Percentiles rank a stretch among this genome's conserved stretches.
These are phyloP conservation scores for Quadriops clusia DNA, from an alignment of 2,888 invertebrate species.

Conservation along the genomic window DNA sequence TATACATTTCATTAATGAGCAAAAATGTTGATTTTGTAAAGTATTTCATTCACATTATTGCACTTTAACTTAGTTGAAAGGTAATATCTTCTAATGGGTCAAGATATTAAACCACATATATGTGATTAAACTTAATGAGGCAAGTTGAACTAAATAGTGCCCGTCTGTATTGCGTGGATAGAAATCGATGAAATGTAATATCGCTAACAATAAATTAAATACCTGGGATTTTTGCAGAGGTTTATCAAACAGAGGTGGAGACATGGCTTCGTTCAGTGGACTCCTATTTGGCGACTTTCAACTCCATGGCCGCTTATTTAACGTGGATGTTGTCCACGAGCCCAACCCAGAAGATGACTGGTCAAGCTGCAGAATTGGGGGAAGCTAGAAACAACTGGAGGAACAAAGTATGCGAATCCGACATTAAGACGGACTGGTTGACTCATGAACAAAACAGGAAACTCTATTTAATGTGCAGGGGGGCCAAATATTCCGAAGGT, in stretches of 20 bases:
- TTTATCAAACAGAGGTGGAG: conserved; percentile 23
- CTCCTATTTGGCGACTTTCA: conserved; percentile 22
- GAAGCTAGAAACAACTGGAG: conserved; percentile 29
- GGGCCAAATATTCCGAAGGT: conserved; percentile 44
- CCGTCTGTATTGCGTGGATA: not conserved
- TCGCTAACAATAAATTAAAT: not conserved
- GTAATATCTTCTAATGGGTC: too few species aligned
- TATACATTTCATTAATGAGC: too few species aligned
- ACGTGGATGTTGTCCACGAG: conserved; percentile 25
- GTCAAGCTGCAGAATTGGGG: conserved; percentile 21
- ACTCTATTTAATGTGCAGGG: conserved; percentile 50
- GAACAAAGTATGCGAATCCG: conserved; percentile 27
- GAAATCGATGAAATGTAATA: not conserved
- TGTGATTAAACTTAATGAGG: too few species aligned
- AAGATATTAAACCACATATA: too few species aligned
- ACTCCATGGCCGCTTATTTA: conserved; percentile 22
- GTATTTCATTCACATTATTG: too few species aligned
- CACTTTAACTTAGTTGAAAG: too few species aligned
- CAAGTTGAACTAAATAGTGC: too few species aligned
- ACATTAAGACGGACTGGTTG: conserved; percentile 17
- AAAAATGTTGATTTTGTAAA: too few species aligned
- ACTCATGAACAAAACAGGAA: conserved; percentile 37
- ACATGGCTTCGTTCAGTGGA: conserved; percentile 25
- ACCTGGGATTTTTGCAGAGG: conserved; percentile 15
- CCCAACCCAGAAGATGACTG: conserved; percentile 17